Evolutionary conservation across 2,113 vertebrate species (phyloP).

Genomic region (Menura novaehollandiae): DNA sequence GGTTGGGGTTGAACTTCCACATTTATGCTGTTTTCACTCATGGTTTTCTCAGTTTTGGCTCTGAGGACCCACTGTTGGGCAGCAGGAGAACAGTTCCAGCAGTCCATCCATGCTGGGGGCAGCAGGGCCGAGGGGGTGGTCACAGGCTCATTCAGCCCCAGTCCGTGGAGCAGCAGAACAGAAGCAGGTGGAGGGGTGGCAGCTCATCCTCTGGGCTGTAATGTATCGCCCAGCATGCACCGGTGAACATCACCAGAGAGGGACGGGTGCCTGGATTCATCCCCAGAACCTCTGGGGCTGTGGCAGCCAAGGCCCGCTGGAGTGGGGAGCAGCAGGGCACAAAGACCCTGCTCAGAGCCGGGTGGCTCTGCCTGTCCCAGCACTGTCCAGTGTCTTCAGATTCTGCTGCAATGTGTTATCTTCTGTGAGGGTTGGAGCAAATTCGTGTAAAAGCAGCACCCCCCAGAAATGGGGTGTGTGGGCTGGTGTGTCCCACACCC

Average conservation of each 20-base stretch:
- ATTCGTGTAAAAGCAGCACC: not conserved
- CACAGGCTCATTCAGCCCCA: not conserved
- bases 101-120: not conserved
- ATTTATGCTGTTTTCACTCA: not conserved
- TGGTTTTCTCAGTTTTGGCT: not conserved
- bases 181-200: not conserved
- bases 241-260: rapidly evolving
- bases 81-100: not conserved
- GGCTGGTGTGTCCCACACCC: rapidly evolving
- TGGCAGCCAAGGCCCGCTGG: not conserved
- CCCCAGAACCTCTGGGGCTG: not conserved
- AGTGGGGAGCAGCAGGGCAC: not conserved
- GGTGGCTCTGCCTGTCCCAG: not conserved
- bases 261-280: rapidly evolving
- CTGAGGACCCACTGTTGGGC: not conserved
- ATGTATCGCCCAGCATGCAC: not conserved
- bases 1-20: not conserved
- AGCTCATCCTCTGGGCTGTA: not conserved
- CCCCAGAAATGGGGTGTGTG: not conserved
- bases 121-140: not conserved
- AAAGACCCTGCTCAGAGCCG: not conserved
- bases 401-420: not conserved
- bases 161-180: not conserved
- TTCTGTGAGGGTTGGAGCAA: not conserved
- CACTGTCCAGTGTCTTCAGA: not conserved